A percentile compares a stretch with the other conserved stretches of the same genome.
phyloP scores from a whole-genome alignment of 1,140 invertebrate species.

The Penaeus japonicus region DNA sequence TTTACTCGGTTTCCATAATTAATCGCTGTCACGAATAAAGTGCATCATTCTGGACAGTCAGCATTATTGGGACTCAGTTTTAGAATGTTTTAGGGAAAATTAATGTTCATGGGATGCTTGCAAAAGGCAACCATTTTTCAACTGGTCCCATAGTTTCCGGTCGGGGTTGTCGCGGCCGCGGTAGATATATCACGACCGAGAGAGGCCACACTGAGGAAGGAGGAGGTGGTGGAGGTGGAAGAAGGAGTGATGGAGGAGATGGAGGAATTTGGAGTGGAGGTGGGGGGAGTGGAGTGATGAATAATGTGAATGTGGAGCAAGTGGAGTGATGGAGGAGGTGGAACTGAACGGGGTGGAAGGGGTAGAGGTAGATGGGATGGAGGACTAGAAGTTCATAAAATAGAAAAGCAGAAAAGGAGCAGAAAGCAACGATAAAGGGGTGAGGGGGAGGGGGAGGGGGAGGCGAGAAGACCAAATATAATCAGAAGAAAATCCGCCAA shows the following conservation, averaged over 20 bases:
- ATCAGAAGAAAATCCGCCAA: too few species aligned
- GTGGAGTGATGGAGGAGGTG: too few species aligned
- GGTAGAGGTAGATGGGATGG: too few species aligned
- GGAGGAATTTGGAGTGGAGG: too few species aligned
- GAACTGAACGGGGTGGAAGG: too few species aligned
- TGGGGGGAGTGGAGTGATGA: too few species aligned
- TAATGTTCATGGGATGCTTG: slow-evolving; percentile 40
- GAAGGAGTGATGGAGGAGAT: neutral
- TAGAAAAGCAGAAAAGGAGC: too few species aligned
- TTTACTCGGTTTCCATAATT: slow-evolving; percentile 36
- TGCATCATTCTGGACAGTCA: slow-evolving; percentile 31
- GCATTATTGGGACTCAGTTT: slow-evolving; percentile 38
- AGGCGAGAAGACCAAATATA: too few species aligned
- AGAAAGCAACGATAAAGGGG: too few species aligned
- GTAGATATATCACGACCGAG: neutral
- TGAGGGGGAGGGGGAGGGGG: too few species aligned
- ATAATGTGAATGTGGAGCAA: too few species aligned
- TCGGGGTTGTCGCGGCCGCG: slow-evolving; percentile 9
- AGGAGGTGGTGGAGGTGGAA: neutral
- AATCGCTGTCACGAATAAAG: slow-evolving; percentile 38
- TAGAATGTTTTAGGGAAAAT: slow-evolving; percentile 43
- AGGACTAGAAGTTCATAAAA: too few species aligned
- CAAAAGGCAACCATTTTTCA: slow-evolving; percentile 44
- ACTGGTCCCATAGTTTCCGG: slow-evolving; percentile 29
- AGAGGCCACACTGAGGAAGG: neutral